phyloP scores from a whole-genome alignment of 2,113 vertebrate genomes.

The Empidonax traillii region DNA sequence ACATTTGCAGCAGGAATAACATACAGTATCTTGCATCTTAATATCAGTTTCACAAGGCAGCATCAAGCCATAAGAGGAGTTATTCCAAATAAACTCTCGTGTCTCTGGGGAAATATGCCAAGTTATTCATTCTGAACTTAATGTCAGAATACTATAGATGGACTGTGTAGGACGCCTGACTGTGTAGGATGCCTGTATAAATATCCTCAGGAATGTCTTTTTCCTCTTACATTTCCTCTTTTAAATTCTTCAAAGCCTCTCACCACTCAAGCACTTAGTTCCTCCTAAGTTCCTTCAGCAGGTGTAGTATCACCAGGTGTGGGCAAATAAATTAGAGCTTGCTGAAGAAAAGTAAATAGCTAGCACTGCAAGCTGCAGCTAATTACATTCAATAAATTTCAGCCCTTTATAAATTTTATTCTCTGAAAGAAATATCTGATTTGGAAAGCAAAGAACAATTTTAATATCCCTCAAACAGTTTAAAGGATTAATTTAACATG shows the following conservation, averaged over 20 bases:
- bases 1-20: neutral
- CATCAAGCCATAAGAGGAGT: neutral
- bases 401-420: neutral
- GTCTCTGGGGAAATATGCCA: neutral
- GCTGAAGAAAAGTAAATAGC: constrained; percentile 2
- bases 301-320: neutral
- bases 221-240: neutral
- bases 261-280: neutral
- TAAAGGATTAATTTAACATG: neutral
- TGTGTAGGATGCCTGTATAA: neutral
- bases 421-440: neutral
- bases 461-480: neutral
- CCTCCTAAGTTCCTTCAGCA: neutral
- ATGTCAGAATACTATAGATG: neutral
- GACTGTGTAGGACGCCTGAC: neutral
- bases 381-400: constrained; percentile 20
- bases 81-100: neutral
- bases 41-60: neutral
- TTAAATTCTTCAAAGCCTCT: neutral
- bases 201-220: neutral
- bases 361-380: neutral
- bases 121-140: neutral
- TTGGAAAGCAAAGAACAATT: neutral
- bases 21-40: neutral
- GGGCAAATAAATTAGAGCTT: neutral